Percentiles rank a stretch among this genome's conserved stretches.
Evolutionary conservation across 1,140 invertebrate species (phyloP).

Genomic region (Pseudachorutes palmiensis): DNA sequence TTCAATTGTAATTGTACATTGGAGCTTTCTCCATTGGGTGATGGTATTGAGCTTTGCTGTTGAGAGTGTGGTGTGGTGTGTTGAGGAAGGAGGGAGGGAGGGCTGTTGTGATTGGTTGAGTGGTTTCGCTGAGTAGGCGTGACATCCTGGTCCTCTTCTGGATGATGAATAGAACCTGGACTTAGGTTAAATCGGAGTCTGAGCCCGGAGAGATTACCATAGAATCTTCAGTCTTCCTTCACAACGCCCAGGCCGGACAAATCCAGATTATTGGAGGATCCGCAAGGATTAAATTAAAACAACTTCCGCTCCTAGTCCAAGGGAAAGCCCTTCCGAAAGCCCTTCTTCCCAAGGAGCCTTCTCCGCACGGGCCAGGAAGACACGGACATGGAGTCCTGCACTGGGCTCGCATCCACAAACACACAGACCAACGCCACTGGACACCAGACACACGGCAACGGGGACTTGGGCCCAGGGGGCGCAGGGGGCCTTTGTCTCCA

Average conservation of each 20-base stretch:
- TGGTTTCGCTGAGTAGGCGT: conserved; percentile 1
- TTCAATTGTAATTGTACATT: neutral
- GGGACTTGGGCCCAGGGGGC: conserved; percentile 13
- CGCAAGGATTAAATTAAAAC: conserved; percentile 30
- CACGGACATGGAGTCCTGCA: conserved; percentile 3
- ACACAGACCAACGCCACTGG: neutral
- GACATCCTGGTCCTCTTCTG: conserved; percentile 12
- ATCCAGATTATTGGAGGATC: conserved; percentile 31
- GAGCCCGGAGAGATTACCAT: conserved; percentile 31
- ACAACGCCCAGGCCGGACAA: conserved; percentile 20
- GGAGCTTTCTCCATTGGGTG: neutral
- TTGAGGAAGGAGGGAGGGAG: neutral
- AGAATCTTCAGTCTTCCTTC: conserved; percentile 25
- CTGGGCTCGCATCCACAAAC: conserved; percentile 7
- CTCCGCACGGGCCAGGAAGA: neutral
- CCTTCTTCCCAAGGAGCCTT: neutral
- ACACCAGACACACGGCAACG: conserved; percentile 1
- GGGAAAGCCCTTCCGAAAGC: neutral
- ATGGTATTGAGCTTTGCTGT: neutral
- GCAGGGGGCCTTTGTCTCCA: conserved; percentile 25
- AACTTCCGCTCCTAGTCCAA: conserved; percentile 25
- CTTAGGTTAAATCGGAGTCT: conserved; percentile 36
- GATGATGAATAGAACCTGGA: conserved; percentile 35
- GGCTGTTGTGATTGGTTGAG: neutral
- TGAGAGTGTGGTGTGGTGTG: neutral